Evolutionary conservation across 2,888 invertebrate genomes (phyloP).

Genomic region (Pyrgus malvae): DNA sequence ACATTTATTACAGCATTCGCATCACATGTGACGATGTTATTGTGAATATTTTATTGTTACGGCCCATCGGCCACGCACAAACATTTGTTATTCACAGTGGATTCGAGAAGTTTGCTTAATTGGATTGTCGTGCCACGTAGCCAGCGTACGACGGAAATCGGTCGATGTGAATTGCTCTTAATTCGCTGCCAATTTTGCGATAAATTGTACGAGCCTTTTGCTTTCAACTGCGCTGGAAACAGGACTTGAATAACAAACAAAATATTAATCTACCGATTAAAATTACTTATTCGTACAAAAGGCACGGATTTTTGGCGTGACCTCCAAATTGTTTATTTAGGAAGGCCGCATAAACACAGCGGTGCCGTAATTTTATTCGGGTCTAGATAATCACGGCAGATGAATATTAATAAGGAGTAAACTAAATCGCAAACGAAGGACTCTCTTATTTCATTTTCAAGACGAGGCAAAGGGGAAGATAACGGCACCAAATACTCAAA

Average conservation of each 20-base stretch:
- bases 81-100: conserved; percentile 73
- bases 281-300: conserved; percentile 15
- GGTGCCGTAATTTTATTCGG: conserved; percentile 9
- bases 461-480: background rate
- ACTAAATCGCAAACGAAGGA: background rate
- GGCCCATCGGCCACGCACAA: conserved; percentile 45
- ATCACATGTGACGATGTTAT: conserved; percentile 55
- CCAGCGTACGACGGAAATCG: conserved; percentile 55
- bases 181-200: conserved; percentile 42
- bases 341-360: conserved; percentile 4
- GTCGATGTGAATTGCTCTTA: conserved; percentile 69
- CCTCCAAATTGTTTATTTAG: conserved; percentile 24
- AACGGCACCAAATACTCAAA: background rate
- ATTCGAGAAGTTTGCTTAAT: conserved; percentile 74
- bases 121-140: conserved; percentile 63
- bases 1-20: conserved; percentile 15
- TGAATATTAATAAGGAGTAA: conserved; percentile 19
- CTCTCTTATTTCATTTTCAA: background rate
- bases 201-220: conserved; percentile 22
- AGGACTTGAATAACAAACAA: conserved; percentile 24
- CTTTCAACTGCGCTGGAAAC: conserved; percentile 5
- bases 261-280: conserved; percentile 22
- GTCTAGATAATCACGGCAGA: conserved; percentile 9
- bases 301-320: conserved; percentile 3
- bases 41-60: conserved; percentile 73